Evolutionary conservation across 2,888 invertebrate species (phyloP).

Genomic region (Rhyacophila evoluta): DNA sequence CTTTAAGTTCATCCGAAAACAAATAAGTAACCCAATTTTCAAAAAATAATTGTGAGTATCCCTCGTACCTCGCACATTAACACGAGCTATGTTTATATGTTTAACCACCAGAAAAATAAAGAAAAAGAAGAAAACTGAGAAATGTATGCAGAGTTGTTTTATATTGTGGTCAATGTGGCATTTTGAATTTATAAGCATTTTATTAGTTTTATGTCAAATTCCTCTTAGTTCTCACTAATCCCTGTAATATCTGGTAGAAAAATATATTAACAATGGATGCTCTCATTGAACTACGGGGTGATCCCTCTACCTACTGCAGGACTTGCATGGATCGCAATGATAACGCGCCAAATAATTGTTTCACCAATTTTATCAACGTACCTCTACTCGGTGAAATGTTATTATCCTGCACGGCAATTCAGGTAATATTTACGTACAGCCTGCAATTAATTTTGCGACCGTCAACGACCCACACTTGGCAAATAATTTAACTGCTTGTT

Average conservation of each 20-base stretch:
- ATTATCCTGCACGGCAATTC: slow-evolving; percentile 60
- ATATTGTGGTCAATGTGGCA: slow-evolving; percentile 37
- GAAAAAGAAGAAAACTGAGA: slow-evolving; percentile 1
- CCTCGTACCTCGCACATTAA: too few relatives aligned
- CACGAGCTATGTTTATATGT: too few relatives aligned
- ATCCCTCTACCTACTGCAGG: slow-evolving; percentile 44
- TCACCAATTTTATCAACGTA: slow-evolving; percentile 45
- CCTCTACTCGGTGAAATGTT: slow-evolving; percentile 60
- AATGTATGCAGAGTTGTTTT: slow-evolving; percentile 14
- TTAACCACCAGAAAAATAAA: neutral
- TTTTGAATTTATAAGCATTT: slow-evolving; percentile 29
- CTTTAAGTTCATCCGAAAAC: too few relatives aligned
- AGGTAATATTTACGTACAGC: slow-evolving; percentile 57
- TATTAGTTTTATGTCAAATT: neutral
- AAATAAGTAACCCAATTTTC: too few relatives aligned
- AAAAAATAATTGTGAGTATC: too few relatives aligned
- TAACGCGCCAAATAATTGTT: slow-evolving; percentile 31
- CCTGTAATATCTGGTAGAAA: neutral
- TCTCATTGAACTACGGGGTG: neutral
- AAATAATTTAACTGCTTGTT: neutral
- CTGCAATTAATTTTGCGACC: neutral
- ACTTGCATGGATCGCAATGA: slow-evolving; percentile 50
- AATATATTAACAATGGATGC: slow-evolving; percentile 32
- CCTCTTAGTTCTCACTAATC: neutral
- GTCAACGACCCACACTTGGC: neutral